These are phyloP conservation scores for Nannospalax galili DNA, from an alignment of 2,113 vertebrate species.

Conservation along the genomic window DNA sequence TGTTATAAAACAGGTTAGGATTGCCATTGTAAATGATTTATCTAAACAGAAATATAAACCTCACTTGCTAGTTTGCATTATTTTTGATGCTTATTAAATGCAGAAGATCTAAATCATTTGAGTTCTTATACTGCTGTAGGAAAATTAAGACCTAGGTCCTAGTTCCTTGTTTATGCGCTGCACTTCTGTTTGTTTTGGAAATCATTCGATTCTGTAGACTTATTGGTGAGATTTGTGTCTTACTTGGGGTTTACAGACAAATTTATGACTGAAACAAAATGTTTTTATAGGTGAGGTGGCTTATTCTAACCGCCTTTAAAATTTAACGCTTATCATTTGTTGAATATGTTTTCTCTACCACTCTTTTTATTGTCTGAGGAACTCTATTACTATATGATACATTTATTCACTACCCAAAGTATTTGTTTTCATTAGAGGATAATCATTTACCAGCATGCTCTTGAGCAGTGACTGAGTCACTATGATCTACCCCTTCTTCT, in stretches of 20 bases:
- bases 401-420: conserved; percentile 76
- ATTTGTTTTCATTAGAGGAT: conserved; percentile 81
- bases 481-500: conserved; percentile 80
- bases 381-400: not conserved
- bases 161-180: not conserved
- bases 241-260: not conserved
- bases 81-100: conserved; percentile 7
- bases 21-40: conserved; percentile 18
- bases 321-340: conserved; percentile 66
- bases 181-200: not conserved
- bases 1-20: conserved; percentile 8
- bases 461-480: conserved; percentile 83
- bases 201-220: not conserved
- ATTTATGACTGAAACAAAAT: conserved; percentile 36
- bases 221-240: not conserved
- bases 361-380: conserved; percentile 65
- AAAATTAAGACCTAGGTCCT: not conserved
- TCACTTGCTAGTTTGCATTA: not conserved
- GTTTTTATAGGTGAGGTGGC: conserved; percentile 55
- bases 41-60: not conserved
- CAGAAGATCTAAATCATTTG: not conserved
- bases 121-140: not conserved
- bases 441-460: conserved; percentile 68
- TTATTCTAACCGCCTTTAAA: conserved; percentile 75
- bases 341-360: conserved; percentile 66